Evolutionary conservation across 37 sponge, comb jelly and placozoan genomes (phyloP), one percentile per base, ranked within the genome.

Genomic region (Diacarnus erythraeanus): DNA sequence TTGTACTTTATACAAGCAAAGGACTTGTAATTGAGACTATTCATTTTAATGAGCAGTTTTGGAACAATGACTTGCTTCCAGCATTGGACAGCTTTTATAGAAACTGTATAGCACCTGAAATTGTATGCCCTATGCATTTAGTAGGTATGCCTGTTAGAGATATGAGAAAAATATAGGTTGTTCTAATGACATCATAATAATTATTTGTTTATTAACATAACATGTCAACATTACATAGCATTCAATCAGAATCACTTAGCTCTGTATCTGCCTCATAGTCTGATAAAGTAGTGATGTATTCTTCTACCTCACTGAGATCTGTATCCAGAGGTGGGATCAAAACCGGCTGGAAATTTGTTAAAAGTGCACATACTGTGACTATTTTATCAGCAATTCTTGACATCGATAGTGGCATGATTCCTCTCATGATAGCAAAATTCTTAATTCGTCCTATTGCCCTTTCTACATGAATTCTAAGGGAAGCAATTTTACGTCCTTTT

Each of bases 391-490:
- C 59, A 21, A 72, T 6, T 68, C 12, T 6, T 6, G 51, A n/a
- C n/a, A n/a, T n/a, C n/a, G n/a, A n/a, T n/a, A n/a, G n/a, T 15
- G 51, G 51, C 6, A 47, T 15, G 12, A 47, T 47, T 15, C 51
- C 51, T 15, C 10, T 71, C 30, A 78, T 68, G 75, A 90, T 65
- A 20, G 66, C 54, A 2, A 82, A 60, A 25, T 80, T 87, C 26
- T 63, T 63, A 4, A 63, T 63, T 15, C 64, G 8, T 18, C 84
- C 80, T 17, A 89, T 89, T 21, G 74, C 77, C 29, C 90, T 34
- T 72, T 89, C 90, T 34, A 89, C 90, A 64, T 89, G 86, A 18
- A 59, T n/a, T 6, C 51, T 6, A 15, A 47, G 51, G 6, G 51
- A 47, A 47, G 51, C 51, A 15, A 47, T 47, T 47, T 6, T 15